A percentile compares a stretch with the other conserved stretches of the same genome.
These are phyloP conservation scores for Globodera rostochiensis DNA, from an alignment of 1,140 invertebrate genomes.

Conservation along the genomic window DNA sequence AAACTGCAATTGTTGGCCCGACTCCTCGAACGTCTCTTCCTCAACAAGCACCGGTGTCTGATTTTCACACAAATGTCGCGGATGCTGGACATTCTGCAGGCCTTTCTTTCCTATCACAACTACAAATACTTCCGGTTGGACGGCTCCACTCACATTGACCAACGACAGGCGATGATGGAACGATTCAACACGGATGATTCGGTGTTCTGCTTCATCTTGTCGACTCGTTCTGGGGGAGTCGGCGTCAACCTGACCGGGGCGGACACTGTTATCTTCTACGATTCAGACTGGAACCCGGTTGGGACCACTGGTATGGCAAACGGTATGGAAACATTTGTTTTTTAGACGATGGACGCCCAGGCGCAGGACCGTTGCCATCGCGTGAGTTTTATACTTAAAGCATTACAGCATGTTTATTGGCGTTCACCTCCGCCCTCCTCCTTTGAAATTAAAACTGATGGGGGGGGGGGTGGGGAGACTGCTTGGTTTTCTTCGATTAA, in stretches of 20 bases:
- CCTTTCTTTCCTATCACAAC: constrained; percentile 94
- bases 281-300: constrained; percentile 96
- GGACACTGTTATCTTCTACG: constrained; percentile 99
- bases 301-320: not conserved
- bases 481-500: not conserved
- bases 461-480: constrained; percentile 4
- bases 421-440: no score
- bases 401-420: constrained; percentile 15
- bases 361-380: constrained; percentile 76
- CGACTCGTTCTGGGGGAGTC: constrained; percentile 94
- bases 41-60: constrained; percentile 83
- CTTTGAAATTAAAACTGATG: not conserved
- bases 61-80: constrained; percentile 99
- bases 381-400: constrained; percentile 28
- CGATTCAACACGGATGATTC: constrained; percentile 91
- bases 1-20: constrained; percentile 78
- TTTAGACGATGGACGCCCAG: constrained; percentile 93
- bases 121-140: constrained; percentile 94
- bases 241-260: constrained; percentile 98
- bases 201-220: constrained; percentile 96
- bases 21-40: constrained; percentile 81
- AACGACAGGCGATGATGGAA: constrained; percentile 93
- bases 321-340: not conserved
- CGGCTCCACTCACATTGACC: constrained; percentile 93
- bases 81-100: constrained; percentile 96